Evolutionary conservation across 2,888 invertebrate genomes (phyloP).

Genomic region (Pardosa pseudoannulata): DNA sequence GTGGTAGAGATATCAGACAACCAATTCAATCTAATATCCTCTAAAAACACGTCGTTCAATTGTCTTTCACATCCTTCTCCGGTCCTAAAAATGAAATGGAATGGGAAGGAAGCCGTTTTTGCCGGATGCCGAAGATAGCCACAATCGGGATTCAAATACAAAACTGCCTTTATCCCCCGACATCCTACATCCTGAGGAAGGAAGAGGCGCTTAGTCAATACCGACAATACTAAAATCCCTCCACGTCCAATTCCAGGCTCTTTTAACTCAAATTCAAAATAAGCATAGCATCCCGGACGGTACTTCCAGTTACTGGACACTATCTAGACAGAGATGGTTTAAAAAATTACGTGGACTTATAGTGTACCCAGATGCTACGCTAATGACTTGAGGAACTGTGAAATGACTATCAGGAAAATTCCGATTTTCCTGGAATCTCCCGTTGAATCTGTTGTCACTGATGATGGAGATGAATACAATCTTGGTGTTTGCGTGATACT

Average conservation of each 20-base stretch:
- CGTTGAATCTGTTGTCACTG: too few relatives aligned
- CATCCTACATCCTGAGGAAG: slow-evolving; percentile 61
- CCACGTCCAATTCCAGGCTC: slow-evolving; percentile 51
- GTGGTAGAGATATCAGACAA: neutral
- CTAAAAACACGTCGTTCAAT: slow-evolving; percentile 57
- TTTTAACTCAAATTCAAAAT: slow-evolving; percentile 56
- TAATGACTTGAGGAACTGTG: too few relatives aligned
- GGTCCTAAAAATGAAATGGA: slow-evolving; percentile 41
- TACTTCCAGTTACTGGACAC: slow-evolving; percentile 31
- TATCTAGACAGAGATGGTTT: neutral
- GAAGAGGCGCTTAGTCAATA: slow-evolving; percentile 72
- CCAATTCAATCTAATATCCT: slow-evolving; percentile 40
- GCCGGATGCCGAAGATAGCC: slow-evolving; percentile 39
- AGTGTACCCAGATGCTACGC: too few relatives aligned
- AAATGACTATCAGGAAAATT: too few relatives aligned
- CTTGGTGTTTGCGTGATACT: neutral
- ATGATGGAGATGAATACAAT: too few relatives aligned
- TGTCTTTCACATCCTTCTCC: slow-evolving; percentile 68
- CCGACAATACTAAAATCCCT: slow-evolving; percentile 66
- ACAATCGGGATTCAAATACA: slow-evolving; percentile 43
- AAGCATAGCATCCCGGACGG: slow-evolving; percentile 40
- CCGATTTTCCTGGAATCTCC: too few relatives aligned
- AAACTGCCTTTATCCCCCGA: slow-evolving; percentile 37
- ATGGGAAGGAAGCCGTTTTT: slow-evolving; percentile 51
- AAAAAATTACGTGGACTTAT: too few relatives aligned